A percentile compares a stretch with the other conserved stretches of the same genome.
These are phyloP conservation scores for Harpagoxenus sublaevis DNA, from an alignment of 2,888 invertebrate genomes.

Conservation along the genomic window DNA sequence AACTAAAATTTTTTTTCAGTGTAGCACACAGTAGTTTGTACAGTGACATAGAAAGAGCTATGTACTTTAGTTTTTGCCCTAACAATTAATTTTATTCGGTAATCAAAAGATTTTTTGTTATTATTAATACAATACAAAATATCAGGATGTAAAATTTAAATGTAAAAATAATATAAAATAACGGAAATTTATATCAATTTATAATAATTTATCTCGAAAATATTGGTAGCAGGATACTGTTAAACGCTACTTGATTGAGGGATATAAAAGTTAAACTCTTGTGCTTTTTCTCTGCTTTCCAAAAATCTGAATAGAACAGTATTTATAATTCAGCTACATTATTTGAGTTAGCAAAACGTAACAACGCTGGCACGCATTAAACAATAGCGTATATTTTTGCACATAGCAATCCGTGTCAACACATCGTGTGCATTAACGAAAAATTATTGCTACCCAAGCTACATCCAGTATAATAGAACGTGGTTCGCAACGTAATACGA, in stretches of 20 bases:
- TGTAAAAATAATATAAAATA: not conserved
- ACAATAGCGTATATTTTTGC: conserved; percentile 32
- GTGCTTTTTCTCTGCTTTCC: not conserved
- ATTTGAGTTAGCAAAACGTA: not conserved
- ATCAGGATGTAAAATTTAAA: not conserved
- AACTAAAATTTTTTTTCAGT: too few relatives aligned
- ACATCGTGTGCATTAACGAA: conserved; percentile 37
- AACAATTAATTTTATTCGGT: not conserved
- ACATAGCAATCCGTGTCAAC: not conserved
- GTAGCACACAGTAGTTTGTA: not conserved
- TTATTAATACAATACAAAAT: not conserved
- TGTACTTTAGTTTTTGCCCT: not conserved
- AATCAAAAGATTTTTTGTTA: not conserved
- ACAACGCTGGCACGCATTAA: not conserved
- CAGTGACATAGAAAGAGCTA: not conserved
- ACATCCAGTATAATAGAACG: conserved; percentile 17
- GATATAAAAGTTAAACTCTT: not conserved
- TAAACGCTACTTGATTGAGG: not conserved
- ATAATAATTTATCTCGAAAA: not conserved
- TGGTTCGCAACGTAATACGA: conserved; percentile 6
- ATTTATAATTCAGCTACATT: not conserved
- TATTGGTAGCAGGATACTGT: not conserved
- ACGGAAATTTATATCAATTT: not conserved
- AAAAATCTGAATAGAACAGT: not conserved
- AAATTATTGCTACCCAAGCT: conserved; percentile 26